Conservation (phyloP, 2,113 vertebrate genomes). For the Callorhinus ursinus region DNA sequence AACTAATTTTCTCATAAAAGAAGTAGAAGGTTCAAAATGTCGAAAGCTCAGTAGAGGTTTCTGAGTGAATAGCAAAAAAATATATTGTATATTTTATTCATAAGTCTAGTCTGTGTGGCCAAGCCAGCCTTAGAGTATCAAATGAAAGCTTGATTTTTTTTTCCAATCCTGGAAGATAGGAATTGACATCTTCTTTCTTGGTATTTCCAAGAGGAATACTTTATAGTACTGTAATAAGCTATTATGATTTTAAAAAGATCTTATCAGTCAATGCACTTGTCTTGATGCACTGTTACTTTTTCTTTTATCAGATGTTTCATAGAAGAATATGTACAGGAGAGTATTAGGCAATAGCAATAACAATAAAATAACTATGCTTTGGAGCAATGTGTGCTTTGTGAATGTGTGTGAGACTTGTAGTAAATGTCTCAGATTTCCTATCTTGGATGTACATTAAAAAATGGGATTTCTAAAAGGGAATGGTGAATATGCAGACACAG, state of each 20-base stretch:
- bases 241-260: neutral
- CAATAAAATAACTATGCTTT: too few relatives aligned
- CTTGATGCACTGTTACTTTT: neutral
- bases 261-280: neutral
- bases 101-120: neutral
- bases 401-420: neutral
- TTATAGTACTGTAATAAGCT: neutral
- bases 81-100: neutral
- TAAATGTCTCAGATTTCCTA: neutral
- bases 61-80: neutral
- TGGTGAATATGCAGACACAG: neutral
- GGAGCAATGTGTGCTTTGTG: neutral
- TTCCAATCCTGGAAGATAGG: neutral
- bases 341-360: neutral
- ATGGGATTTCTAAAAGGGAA: neutral
- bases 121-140: neutral
- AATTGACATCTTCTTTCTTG: neutral
- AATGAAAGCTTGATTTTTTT: neutral
- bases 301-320: neutral
- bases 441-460: neutral
- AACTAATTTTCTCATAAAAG: neutral
- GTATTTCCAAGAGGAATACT: neutral
- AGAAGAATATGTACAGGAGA: neutral
- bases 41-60: neutral
- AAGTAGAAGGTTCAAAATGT: neutral